These are phyloP conservation scores for Drosophila kanekoi DNA, from an alignment of 2,888 invertebrate genomes.

Conservation along the genomic window DNA sequence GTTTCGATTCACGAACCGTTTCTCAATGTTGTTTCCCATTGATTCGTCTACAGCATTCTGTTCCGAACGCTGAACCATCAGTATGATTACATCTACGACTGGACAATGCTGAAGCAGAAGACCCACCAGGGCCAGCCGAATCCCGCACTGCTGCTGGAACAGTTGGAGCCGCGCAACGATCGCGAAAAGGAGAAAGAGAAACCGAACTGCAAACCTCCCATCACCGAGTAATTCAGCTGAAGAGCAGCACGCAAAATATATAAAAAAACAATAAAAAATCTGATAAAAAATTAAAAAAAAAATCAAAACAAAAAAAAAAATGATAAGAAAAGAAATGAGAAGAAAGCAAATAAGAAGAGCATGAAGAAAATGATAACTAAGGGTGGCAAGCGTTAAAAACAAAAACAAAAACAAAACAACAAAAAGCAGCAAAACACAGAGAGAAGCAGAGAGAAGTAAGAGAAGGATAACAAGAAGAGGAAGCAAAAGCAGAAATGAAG, in stretches of 20 bases:
- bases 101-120: slow-evolving; percentile 99
- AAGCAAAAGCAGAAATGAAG: neutral
- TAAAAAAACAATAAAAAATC: slow-evolving; percentile 3
- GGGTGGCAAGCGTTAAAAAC: slow-evolving; percentile 23
- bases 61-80: slow-evolving; percentile 99
- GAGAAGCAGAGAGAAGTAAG: neutral
- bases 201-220: slow-evolving; percentile 82
- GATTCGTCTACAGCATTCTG: slow-evolving; percentile 93
- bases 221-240: slow-evolving; percentile 78
- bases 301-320: no score
- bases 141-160: slow-evolving; percentile 82
- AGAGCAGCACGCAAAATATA: slow-evolving; percentile 10
- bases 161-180: slow-evolving; percentile 82
- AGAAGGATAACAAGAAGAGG: neutral
- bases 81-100: slow-evolving; percentile 99
- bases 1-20: no score
- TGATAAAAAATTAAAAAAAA: neutral
- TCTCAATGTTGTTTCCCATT: slow-evolving; percentile 12
- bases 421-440: slow-evolving; percentile 10
- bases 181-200: slow-evolving; percentile 84
- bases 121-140: slow-evolving; percentile 84
- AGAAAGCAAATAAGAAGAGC: neutral
- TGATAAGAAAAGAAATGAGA: neutral
- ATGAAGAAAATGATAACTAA: neutral
- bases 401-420: slow-evolving; percentile 10